Evolutionary conservation across 2,888 invertebrate genomes (phyloP), one percentile per base, ranked within the genome.

Genomic region (Erebia aethiops): DNA sequence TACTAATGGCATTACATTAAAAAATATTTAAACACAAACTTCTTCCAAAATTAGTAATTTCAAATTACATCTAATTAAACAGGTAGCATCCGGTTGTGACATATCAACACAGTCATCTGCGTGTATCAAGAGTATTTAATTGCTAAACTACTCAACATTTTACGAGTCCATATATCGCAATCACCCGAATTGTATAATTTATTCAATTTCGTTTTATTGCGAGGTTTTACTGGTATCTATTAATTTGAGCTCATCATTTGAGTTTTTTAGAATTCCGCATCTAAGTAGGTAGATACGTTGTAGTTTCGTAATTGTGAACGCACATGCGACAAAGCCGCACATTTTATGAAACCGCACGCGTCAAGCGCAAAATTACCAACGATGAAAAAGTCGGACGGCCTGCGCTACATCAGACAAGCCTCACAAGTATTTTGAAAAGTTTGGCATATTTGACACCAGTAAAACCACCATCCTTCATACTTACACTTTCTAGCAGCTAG

Each of bases 61-160:
- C 46, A 46, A 46, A 54, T 3, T 16, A 54, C 54, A 16, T 5
- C 26, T 58, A 58, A 35, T n/a, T 8, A n/a, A 35, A 41, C 13
- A 57, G 13, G 5, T 8, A 64, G 7, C n/a, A 75, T 79, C 84
- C 79, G 78, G 79, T 79, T 83, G 51, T 41, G 26, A 26, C 51
- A 60, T 49, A 16, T 14, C 16, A 8, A 21, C 21, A 2, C 14
- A 11, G 56, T 13, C 26, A 11, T 9, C 56, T 13, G 18, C 13
- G 13, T 13, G 7, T 21, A 21, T 16, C 54, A 18, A 68, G 11
- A 68, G 61, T 49, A 68, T 70, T 71, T 73, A 74, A 74, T 74
- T 71, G 71, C 67, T 49, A 67, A 71, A 70, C 69, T 64, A 67
- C 71, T 69, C 60, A 67, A 64, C 64, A 64, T 71, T 71, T 74